A percentile compares a stretch with the other conserved stretches of the same genome.
Conservation (phyloP, 2,797 vertebrate genomes). For the Poecilia velifera region DNA sequence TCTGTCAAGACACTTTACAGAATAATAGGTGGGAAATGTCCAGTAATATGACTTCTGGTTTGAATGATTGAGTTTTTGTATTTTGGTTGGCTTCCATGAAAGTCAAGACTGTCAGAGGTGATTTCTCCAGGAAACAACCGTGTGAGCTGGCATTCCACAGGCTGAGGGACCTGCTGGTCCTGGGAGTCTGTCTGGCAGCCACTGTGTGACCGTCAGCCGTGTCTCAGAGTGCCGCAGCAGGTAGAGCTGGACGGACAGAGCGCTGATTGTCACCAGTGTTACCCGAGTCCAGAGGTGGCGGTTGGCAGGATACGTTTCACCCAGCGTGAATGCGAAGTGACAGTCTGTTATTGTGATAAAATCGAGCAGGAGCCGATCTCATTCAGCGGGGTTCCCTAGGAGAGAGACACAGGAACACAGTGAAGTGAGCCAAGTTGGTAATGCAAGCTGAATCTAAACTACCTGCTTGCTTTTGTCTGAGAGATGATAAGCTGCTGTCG, state of each 20-base stretch:
- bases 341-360: conserved; percentile 62
- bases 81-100: background rate
- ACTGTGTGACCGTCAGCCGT: conserved; percentile 22
- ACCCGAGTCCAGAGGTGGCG: conserved; percentile 58
- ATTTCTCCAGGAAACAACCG: conserved; percentile 16
- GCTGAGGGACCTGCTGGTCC: conserved; percentile 17
- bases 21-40: background rate
- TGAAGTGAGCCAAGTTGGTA: conserved; percentile 49
- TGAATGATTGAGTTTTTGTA: background rate
- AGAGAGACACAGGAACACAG: conserved; percentile 23
- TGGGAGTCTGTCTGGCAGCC: conserved; percentile 37
- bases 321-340: conserved; percentile 56
- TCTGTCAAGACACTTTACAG: too few species aligned
- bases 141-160: background rate
- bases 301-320: conserved; percentile 59
- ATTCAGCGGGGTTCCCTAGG: conserved; percentile 45
- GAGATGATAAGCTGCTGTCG: conserved; percentile 27
- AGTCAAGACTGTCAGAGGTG: background rate
- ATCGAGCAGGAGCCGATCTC: conserved; percentile 38
- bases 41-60: background rate
- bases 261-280: conserved; percentile 53
- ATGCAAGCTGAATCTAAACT: conserved; percentile 50
- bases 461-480: conserved; percentile 43
- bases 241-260: conserved; percentile 48
- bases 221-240: conserved; percentile 54